Percentiles rank a stretch among this genome's conserved stretches.
These are phyloP conservation scores for Acleris emargana DNA, from an alignment of 2,888 invertebrate genomes.

Conservation along the genomic window DNA sequence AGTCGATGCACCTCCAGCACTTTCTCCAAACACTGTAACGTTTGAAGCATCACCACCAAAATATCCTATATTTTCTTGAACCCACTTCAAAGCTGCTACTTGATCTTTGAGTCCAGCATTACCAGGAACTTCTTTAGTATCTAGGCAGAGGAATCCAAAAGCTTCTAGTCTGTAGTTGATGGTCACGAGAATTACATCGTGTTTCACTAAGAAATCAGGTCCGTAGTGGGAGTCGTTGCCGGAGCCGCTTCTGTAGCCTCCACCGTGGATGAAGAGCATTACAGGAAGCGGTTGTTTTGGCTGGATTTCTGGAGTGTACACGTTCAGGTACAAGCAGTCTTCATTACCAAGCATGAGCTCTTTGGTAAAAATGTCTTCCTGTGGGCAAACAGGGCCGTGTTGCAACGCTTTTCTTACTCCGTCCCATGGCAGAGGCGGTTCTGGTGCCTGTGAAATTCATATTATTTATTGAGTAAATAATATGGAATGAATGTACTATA, in stretches of 20 bases:
- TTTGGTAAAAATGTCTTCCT: conserved; percentile 28
- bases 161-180: conserved; percentile 81
- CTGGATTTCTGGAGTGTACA: conserved; percentile 51
- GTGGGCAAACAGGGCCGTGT: conserved; percentile 33
- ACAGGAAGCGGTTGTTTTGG: conserved; percentile 50
- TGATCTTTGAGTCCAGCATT: conserved; percentile 82
- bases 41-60: conserved; percentile 57
- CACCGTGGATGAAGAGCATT: conserved; percentile 65
- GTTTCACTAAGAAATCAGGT: conserved; percentile 79
- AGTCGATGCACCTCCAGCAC: conserved; percentile 56
- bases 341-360: conserved; percentile 43
- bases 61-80: conserved; percentile 50
- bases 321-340: conserved; percentile 62
- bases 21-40: conserved; percentile 59
- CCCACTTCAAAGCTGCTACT: conserved; percentile 56
- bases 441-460: conserved; percentile 24
- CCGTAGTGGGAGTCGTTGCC: conserved; percentile 75
- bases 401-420: conserved; percentile 35
- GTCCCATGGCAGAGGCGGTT: conserved; percentile 36
- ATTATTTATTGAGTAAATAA: too few relatives aligned
- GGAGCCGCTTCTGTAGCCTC: conserved; percentile 56
- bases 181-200: conserved; percentile 81
- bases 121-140: conserved; percentile 80
- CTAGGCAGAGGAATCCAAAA: conserved; percentile 81
- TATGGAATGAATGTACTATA: too few relatives aligned